Conservation (phyloP, 1,140 invertebrate species). For the Aleiodes sp. region DNA sequence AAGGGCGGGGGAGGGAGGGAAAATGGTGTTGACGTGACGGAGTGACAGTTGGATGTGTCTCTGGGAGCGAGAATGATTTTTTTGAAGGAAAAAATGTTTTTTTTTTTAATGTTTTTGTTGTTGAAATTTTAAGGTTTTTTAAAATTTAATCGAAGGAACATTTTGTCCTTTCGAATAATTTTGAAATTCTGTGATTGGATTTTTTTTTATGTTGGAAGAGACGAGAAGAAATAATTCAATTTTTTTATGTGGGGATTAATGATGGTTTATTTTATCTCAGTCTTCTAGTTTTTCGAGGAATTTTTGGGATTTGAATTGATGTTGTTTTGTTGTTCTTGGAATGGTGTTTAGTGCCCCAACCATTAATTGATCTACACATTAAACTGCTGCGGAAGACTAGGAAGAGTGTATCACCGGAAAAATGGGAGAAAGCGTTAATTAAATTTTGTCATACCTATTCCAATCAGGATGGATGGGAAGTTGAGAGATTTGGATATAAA, state of each 20-base stretch:
- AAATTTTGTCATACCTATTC: constrained; percentile 92
- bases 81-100: no score
- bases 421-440: constrained; percentile 89
- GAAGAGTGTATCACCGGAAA: constrained; percentile 84
- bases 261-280: no score
- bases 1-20: neutral
- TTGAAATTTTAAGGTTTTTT: no score
- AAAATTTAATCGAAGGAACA: no score
- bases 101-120: no score
- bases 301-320: neutral
- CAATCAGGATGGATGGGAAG: constrained; percentile 93
- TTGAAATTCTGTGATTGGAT: no score
- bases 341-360: constrained; percentile 77
- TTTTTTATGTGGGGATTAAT: no score
- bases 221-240: no score
- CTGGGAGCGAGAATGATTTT: no score
- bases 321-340: constrained; percentile 41
- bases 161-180: no score
- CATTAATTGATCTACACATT: constrained; percentile 86
- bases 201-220: no score
- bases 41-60: constrained; percentile 5
- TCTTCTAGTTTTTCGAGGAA: no score
- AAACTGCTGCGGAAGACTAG: constrained; percentile 88
- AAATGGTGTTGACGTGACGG: neutral
- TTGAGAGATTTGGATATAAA: constrained; percentile 95